Base-by-base conservation (phyloP, 2,888 invertebrate genomes). In the Glaucopsyche alexis region DNA sequence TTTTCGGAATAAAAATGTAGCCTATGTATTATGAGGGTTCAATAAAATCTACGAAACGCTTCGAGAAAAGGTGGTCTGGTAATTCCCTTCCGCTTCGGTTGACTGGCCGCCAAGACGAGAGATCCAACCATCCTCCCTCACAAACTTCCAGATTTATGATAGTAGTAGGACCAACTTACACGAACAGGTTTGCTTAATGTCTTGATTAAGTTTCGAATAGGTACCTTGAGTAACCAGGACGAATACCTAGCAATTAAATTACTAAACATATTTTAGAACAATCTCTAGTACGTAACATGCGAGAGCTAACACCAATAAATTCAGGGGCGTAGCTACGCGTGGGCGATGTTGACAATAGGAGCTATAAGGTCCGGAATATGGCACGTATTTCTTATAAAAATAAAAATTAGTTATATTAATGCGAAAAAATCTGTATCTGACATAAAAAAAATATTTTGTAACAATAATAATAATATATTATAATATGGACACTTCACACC, bases 371-470 rank as follows among this genome's bases (percentile, higher is more conserved):
- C 52, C 52, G 11, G 19, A 9, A 1, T 55, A 55, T 11, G 55
- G 55, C 55, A 55, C 55, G 55, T 19, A 55, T 16, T 55, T 52
- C 16, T 55, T 16, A 55, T 55, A 19, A 55, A 16, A 55, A 55
- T 55, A 9, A 19, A 19, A 55, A 55, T 55, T 16, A 55, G 16
- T 52, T 16, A 16, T 52, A 8, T 16, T 52, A 8, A 52, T n/a
- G n/a, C n/a, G 5, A 2, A 52, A 3, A 52, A 19, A 55, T 55
- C 55, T 19, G 52, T 55, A 19, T 55, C 16, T 4, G 19, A 55
- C 9, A 9, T 42, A 7, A 55, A 50, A 49, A 50, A 16, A 16
- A 8, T 52, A n/a, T 52, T 7, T 16, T 2, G n/a, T 16, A 52
- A 52, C 1, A n/a, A 50, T 50, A 52, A 55, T 55, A 16, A 19